Percentiles rank a stretch among this genome's conserved stretches.
Evolutionary conservation across 1,140 invertebrate genomes (phyloP).

Genomic region (Zelostemma sp.): DNA sequence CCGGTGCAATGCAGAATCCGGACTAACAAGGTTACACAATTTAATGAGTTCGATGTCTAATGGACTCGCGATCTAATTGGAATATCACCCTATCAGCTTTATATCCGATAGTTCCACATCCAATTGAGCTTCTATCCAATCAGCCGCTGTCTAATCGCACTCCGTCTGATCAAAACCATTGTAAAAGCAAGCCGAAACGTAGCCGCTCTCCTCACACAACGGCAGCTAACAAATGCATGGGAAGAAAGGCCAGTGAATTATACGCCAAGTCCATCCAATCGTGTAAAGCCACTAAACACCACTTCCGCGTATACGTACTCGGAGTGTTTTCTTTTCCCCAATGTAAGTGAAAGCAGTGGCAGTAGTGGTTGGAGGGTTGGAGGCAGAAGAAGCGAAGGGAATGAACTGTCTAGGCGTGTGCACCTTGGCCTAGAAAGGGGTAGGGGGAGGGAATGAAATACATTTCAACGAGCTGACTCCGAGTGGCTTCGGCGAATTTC

Average conservation of each 20-base stretch:
- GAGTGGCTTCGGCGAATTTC: conserved; percentile 28
- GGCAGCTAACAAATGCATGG: neutral
- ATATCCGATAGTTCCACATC: conserved; percentile 18
- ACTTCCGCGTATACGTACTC: conserved; percentile 4
- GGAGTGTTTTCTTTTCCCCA: neutral
- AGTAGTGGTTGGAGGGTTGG: no score
- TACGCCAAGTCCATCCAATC: conserved; percentile 26
- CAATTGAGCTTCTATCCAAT: conserved; percentile 32
- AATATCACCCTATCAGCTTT: conserved; percentile 25
- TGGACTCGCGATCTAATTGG: conserved; percentile 21
- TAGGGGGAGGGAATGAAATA: conserved; percentile 20
- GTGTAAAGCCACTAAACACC: conserved; percentile 19
- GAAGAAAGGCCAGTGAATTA: conserved; percentile 19
- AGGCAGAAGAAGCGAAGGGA: conserved; percentile 9
- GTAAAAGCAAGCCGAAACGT: conserved; percentile 2
- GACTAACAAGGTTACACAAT: neutral
- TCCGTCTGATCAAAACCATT: conserved; percentile 27
- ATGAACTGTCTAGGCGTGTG: conserved; percentile 10
- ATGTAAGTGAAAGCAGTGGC: neutral
- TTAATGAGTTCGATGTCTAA: conserved; percentile 5
- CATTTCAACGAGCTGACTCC: conserved; percentile 33
- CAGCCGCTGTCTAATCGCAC: conserved; percentile 18
- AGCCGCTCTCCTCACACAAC: conserved; percentile 1
- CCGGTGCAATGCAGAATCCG: neutral
- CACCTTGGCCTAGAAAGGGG: conserved; percentile 25